phyloP scores from a whole-genome alignment of 2,888 invertebrate genomes.

The Cyaniris semiargus region DNA sequence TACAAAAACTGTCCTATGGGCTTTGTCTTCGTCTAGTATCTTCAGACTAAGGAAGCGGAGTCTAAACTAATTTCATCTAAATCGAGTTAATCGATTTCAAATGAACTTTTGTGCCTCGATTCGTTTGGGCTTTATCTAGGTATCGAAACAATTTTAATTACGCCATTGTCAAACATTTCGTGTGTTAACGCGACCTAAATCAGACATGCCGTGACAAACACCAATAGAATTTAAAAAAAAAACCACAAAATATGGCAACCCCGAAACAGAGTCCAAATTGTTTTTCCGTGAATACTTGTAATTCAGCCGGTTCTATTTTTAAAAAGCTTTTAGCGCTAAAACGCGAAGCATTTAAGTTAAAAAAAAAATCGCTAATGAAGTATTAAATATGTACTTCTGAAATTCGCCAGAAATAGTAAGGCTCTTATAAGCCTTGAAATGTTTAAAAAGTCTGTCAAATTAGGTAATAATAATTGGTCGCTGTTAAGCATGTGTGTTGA shows the following conservation, averaged over 20 bases:
- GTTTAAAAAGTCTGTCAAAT: slow-evolving; percentile 28
- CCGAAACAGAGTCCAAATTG: slow-evolving; percentile 43
- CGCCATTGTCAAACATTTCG: slow-evolving; percentile 3
- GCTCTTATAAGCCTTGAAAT: background rate
- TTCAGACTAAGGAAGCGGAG: too few relatives aligned
- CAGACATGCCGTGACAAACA: slow-evolving; percentile 52
- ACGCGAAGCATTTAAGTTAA: slow-evolving; percentile 24
- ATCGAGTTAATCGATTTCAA: background rate
- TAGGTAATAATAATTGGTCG: too few relatives aligned
- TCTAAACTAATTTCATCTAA: too few relatives aligned
- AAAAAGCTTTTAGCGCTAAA: slow-evolving; percentile 28
- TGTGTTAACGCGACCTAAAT: slow-evolving; percentile 31
- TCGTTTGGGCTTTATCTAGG: background rate
- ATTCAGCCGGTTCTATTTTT: slow-evolving; percentile 31
- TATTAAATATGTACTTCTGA: background rate
- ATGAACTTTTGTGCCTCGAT: too few relatives aligned
- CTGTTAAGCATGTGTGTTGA: too few relatives aligned
- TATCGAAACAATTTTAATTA: slow-evolving; percentile 14
- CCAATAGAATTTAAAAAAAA: slow-evolving; percentile 49
- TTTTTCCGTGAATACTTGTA: slow-evolving; percentile 43
- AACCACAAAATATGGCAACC: slow-evolving; percentile 47
- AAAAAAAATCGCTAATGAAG: slow-evolving; percentile 15
- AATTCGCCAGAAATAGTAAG: background rate
- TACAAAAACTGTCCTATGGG: too few relatives aligned
- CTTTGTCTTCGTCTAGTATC: too few relatives aligned